Conservation (phyloP, 2,888 invertebrate species). For the Cremastinae sp. region DNA sequence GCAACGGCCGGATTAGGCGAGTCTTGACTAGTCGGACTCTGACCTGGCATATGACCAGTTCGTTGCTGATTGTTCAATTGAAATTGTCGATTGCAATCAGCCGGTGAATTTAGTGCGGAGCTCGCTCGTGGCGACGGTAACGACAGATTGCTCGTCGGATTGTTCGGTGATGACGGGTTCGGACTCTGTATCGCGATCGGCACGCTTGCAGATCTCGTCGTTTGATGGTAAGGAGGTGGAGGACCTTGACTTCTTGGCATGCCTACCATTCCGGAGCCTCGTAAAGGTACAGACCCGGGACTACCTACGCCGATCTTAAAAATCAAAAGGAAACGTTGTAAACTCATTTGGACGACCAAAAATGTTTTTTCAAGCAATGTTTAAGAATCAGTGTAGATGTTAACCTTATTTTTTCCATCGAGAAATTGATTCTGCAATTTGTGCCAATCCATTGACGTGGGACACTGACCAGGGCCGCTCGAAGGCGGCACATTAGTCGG, state of each 20-base stretch:
- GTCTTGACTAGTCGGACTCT: conserved; percentile 84
- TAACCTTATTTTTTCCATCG: conserved; percentile 86
- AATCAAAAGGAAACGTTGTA: background rate
- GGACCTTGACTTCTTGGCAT: conserved; percentile 85
- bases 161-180: conserved; percentile 87
- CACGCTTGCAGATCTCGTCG: conserved; percentile 87
- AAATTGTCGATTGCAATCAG: conserved; percentile 83
- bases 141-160: conserved; percentile 86
- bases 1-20: conserved; percentile 81
- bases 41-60: conserved; percentile 82
- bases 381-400: background rate
- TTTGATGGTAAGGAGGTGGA: conserved; percentile 89
- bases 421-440: conserved; percentile 94
- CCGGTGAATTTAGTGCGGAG: conserved; percentile 87
- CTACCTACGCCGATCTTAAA: conserved; percentile 70
- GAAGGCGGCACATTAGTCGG: conserved; percentile 74
- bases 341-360: background rate
- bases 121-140: conserved; percentile 88
- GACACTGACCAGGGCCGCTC: conserved; percentile 73
- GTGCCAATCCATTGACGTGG: conserved; percentile 90
- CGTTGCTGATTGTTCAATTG: conserved; percentile 75
- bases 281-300: conserved; percentile 72
- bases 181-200: conserved; percentile 88
- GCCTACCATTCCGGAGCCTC: conserved; percentile 75
- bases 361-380: background rate